Evolutionary conservation across 2,797 vertebrate genomes (phyloP).

Genomic region (Myripristis murdjan): DNA sequence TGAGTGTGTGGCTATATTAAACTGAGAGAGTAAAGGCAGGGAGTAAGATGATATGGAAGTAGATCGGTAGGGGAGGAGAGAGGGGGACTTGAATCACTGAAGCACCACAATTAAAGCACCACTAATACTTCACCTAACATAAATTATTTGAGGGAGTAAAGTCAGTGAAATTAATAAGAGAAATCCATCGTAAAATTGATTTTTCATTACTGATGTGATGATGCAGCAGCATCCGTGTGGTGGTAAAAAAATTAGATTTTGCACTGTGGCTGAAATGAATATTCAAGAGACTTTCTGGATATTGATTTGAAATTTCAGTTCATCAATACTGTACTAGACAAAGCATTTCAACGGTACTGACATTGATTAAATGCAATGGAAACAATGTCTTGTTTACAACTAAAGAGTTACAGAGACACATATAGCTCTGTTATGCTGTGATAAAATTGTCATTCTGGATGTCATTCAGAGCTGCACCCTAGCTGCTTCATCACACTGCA

Average conservation of each 20-base stretch:
- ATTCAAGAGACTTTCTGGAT: conserved; percentile 21
- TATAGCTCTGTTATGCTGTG: conserved; percentile 7
- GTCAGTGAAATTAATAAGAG: conserved; percentile 28
- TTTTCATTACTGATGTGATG: background rate
- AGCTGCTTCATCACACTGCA: conserved; percentile 54
- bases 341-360: conserved; percentile 7
- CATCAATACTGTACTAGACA: conserved; percentile 25
- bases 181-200: conserved; percentile 17
- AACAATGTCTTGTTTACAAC: background rate
- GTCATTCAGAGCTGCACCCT: conserved; percentile 64
- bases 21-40: background rate
- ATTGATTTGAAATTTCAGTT: conserved; percentile 43
- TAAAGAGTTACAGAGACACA: conserved; percentile 18
- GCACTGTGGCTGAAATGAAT: background rate
- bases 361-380: background rate
- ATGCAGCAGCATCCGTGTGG: conserved; percentile 15
- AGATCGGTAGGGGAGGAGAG: conserved; percentile 46
- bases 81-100: conserved; percentile 1
- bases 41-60: conserved; percentile 24
- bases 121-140: background rate
- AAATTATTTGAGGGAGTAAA: conserved; percentile 41
- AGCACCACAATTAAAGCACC: conserved; percentile 10
- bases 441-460: no score
- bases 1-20: background rate
- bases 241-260: conserved; percentile 17